Percentiles rank a stretch among this genome's conserved stretches.
Conservation (phyloP, 1,140 invertebrate species). For the Zaprionus davidi region DNA sequence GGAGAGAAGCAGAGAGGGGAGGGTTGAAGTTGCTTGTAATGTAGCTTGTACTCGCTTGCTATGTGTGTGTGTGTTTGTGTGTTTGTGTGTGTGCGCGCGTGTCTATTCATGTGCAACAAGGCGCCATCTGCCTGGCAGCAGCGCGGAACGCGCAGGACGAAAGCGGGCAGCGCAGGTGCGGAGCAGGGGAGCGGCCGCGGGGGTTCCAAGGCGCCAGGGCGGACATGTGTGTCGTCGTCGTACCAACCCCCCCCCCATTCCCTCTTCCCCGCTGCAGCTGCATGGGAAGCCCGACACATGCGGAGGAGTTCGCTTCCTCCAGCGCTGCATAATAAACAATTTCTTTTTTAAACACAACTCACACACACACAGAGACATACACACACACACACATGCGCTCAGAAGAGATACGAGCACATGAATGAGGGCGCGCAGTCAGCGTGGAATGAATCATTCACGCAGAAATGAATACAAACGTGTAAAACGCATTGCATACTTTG, state of each 20-base stretch:
- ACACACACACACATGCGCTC: background rate
- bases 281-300: conserved; percentile 52
- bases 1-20: background rate
- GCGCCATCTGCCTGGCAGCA: conserved; percentile 52
- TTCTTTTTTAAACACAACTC: conserved; percentile 55
- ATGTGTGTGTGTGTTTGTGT: background rate
- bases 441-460: conserved; percentile 56
- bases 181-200: background rate
- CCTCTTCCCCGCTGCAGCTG: conserved; percentile 20
- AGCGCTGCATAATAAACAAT: conserved; percentile 73
- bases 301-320: conserved; percentile 23
- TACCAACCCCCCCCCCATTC: background rate
- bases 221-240: conserved; percentile 53
- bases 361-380: background rate
- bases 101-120: conserved; percentile 75
- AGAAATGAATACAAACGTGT: conserved; percentile 51
- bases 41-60: conserved; percentile 4
- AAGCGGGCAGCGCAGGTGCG: background rate
- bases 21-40: conserved; percentile 6
- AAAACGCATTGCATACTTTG: conserved; percentile 22
- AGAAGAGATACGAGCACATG: conserved; percentile 11
- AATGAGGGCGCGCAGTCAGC: conserved; percentile 47
- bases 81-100: conserved; percentile 44
- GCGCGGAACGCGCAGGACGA: conserved; percentile 6
- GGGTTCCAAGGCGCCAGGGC: conserved; percentile 33